Percentiles rank a stretch among this genome's conserved stretches.
phyloP scores from a whole-genome alignment of 2,797 vertebrate species.

The Tarsius wallacei region DNA sequence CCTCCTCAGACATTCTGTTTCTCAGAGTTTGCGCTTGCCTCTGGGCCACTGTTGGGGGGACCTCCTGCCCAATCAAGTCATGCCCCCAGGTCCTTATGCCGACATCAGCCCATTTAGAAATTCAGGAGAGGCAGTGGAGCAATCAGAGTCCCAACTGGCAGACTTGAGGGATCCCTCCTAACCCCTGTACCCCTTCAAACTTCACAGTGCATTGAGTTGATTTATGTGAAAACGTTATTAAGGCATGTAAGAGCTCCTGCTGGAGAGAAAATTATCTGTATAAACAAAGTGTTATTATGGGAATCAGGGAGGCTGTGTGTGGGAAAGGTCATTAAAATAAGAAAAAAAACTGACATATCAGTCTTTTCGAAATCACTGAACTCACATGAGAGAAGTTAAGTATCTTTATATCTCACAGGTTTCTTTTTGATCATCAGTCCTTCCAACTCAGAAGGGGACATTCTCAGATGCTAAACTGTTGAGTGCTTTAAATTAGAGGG shows the following conservation, averaged over 20 bases:
- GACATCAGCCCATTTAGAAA: not conserved
- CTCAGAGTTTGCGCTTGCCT: not conserved
- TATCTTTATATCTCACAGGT: slow-evolving; percentile 62
- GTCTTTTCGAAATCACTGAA: slow-evolving; percentile 73
- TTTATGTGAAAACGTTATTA: slow-evolving; percentile 82
- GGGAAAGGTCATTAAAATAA: slow-evolving; percentile 80
- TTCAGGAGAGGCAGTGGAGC: not conserved
- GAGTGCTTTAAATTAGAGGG: slow-evolving; percentile 70
- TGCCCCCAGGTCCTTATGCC: not conserved
- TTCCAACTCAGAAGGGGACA: slow-evolving; percentile 72
- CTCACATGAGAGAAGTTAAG: slow-evolving; percentile 64
- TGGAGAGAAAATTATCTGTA: slow-evolving; percentile 83
- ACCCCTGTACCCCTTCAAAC: slow-evolving; percentile 32
- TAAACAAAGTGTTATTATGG: slow-evolving; percentile 83
- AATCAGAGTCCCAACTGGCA: not conserved
- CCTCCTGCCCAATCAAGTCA: not conserved
- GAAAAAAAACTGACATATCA: slow-evolving; percentile 63
- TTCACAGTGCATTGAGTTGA: slow-evolving; percentile 72
- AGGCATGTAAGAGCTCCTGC: slow-evolving; percentile 75
- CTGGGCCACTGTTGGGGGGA: not conserved
- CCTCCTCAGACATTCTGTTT: not conserved
- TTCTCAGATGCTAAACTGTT: slow-evolving; percentile 67
- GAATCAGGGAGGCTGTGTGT: slow-evolving; percentile 67
- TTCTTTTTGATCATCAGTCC: slow-evolving; percentile 74
- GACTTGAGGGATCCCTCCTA: not conserved